These are phyloP conservation scores for Poeciliopsis prolifica DNA, from an alignment of 2,113 vertebrate genomes.

Conservation along the genomic window DNA sequence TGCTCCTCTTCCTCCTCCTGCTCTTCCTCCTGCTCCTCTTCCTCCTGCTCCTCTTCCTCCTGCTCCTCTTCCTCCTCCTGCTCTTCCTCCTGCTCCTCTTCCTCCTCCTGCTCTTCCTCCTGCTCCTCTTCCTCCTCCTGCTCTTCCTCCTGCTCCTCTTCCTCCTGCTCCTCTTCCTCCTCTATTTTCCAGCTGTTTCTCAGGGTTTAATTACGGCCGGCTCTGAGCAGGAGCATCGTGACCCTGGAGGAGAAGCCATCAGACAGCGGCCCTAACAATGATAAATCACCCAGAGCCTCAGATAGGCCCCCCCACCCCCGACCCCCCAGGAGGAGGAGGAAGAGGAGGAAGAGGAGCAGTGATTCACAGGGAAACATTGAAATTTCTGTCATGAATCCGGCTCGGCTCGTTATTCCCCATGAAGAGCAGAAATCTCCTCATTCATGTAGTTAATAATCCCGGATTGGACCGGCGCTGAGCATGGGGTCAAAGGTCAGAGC, in stretches of 20 bases:
- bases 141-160: background rate
- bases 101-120: background rate
- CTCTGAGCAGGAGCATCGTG: slow-evolving; percentile 66
- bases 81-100: background rate
- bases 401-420: slow-evolving; percentile 65
- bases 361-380: slow-evolving; percentile 54
- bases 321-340: slow-evolving; percentile 19
- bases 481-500: slow-evolving; percentile 51
- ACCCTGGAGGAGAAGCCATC: slow-evolving; percentile 77
- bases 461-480: background rate
- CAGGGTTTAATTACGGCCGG: slow-evolving; percentile 76
- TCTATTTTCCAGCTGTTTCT: slow-evolving; percentile 66
- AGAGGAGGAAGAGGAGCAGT: slow-evolving; percentile 1
- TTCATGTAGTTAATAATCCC: slow-evolving; percentile 69
- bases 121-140: background rate
- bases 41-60: no score
- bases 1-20: no score
- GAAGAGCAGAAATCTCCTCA: slow-evolving; percentile 56
- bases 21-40: no score
- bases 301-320: slow-evolving; percentile 42
- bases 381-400: slow-evolving; percentile 50
- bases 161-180: background rate
- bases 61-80: background rate
- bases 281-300: slow-evolving; percentile 78
- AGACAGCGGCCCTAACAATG: slow-evolving; percentile 83